phyloP scores from a whole-genome alignment of 1,140 invertebrate species.

The Bombus pyrosoma region DNA sequence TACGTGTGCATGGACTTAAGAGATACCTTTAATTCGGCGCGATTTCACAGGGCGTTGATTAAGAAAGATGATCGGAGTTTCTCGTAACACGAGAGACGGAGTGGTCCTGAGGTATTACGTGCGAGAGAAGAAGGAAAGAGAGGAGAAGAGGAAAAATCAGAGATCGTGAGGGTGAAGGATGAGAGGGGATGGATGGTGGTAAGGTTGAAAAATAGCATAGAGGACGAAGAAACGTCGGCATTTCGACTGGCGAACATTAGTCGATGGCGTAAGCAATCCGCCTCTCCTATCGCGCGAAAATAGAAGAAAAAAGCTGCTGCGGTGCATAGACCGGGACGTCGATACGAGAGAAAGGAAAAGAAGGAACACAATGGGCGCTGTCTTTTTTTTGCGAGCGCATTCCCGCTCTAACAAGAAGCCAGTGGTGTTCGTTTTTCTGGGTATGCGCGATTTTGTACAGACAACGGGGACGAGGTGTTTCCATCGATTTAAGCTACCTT shows the following conservation, averaged over 20 bases:
- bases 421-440: constrained; percentile 47
- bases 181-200: not conserved
- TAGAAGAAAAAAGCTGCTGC: constrained; percentile 47
- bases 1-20: not conserved
- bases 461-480: constrained; percentile 35
- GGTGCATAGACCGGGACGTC: constrained; percentile 48
- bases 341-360: constrained; percentile 48
- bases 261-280: constrained; percentile 55
- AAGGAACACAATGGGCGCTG: constrained; percentile 61
- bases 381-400: constrained; percentile 8
- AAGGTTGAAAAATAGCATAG: constrained; percentile 47
- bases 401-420: constrained; percentile 34
- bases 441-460: constrained; percentile 50
- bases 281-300: constrained; percentile 47
- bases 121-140: not conserved
- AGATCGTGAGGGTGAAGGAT: not conserved
- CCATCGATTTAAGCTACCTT: not conserved
- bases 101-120: not conserved
- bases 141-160: not conserved
- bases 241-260: constrained; percentile 57
- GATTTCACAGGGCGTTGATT: constrained; percentile 28
- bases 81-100: not conserved
- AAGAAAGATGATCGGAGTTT: constrained; percentile 26
- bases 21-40: constrained; percentile 27
- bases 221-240: constrained; percentile 28